phyloP scores from a whole-genome alignment of 2,113 vertebrate genomes.

The Notarius lentiginosus region DNA sequence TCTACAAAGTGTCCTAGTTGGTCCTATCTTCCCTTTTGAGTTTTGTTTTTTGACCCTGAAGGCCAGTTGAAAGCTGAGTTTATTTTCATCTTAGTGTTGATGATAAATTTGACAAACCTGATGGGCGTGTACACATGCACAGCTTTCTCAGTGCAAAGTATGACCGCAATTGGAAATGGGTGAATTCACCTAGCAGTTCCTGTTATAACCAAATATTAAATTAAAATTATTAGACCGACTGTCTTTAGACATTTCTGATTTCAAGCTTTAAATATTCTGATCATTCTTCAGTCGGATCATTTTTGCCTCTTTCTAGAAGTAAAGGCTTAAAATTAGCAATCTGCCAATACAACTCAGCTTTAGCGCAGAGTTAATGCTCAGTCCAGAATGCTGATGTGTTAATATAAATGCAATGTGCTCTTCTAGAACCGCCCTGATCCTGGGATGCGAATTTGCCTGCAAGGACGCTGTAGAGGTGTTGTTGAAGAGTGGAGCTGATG shows the following conservation, averaged over 20 bases:
- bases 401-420: not conserved
- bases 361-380: not conserved
- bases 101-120: not conserved
- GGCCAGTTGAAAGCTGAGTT: not conserved
- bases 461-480: slow-evolving; percentile 90
- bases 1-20: too few relatives aligned
- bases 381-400: not conserved
- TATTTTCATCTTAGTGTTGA: too few relatives aligned
- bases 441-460: slow-evolving; percentile 91
- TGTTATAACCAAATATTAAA: not conserved
- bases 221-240: too few relatives aligned
- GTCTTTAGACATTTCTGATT: not conserved
- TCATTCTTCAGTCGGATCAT: not conserved
- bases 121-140: not conserved
- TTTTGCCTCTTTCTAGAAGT: not conserved
- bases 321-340: not conserved
- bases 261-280: not conserved
- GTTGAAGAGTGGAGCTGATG: slow-evolving; percentile 81
- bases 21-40: not conserved
- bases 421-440: slow-evolving; percentile 86
- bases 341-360: not conserved
- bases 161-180: not conserved
- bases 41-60: not conserved
- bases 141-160: not conserved
- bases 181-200: not conserved